Percentiles rank a stretch among this genome's conserved stretches.
Conservation (phyloP, 2,113 vertebrate genomes). For the Balaenoptera acutorostrata region DNA sequence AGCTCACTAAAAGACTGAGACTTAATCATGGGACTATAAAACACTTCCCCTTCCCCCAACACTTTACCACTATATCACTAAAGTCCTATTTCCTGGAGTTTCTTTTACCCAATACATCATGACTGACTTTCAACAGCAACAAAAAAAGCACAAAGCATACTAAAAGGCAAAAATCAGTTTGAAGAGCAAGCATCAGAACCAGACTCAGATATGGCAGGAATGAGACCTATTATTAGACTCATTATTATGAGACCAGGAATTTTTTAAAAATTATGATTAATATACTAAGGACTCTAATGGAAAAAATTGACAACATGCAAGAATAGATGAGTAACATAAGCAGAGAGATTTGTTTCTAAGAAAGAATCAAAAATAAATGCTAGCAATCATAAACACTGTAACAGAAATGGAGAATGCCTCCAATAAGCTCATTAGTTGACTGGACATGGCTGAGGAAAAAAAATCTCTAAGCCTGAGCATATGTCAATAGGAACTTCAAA, state of each 20-base stretch:
- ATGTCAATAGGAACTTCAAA: not conserved
- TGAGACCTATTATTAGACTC: not conserved
- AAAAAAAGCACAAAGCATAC: not conserved
- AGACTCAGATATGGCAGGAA: not conserved
- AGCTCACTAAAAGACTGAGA: not conserved
- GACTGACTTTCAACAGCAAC: not conserved
- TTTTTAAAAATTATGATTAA: not conserved
- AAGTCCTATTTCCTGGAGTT: not conserved
- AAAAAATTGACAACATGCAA: not conserved
- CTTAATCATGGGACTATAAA: not conserved
- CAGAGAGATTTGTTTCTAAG: not conserved
- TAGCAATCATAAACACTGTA: not conserved
- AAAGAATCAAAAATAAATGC: not conserved
- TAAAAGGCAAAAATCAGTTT: not conserved
- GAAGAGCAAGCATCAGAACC: not conserved
- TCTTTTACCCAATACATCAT: not conserved
- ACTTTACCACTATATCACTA: not conserved
- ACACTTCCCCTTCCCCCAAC: no score
- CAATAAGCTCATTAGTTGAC: not conserved
- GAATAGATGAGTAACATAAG: not conserved
- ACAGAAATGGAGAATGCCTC: not conserved
- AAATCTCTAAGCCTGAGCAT: not conserved
- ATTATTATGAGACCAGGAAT: not conserved
- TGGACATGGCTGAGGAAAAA: not conserved
- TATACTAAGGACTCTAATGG: not conserved